Conservation (phyloP, 2,888 invertebrate genomes). For the Omphaloscelis lunosa region DNA sequence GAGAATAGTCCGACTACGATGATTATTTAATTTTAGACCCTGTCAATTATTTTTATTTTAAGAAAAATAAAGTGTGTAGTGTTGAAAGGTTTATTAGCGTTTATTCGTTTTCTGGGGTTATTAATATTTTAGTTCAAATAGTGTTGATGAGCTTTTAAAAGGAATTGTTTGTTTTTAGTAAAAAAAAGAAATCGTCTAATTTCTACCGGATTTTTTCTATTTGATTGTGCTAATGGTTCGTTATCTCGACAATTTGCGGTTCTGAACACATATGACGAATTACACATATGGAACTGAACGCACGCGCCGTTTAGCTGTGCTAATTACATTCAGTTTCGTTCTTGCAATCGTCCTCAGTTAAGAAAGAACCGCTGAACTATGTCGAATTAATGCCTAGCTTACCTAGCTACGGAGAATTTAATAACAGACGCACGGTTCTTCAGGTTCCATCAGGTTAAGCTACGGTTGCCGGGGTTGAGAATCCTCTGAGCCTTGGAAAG, state of each 20-base stretch:
- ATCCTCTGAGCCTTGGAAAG: too few species aligned
- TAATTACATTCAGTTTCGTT: not conserved
- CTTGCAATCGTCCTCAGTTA: not conserved
- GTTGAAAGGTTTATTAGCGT: not conserved
- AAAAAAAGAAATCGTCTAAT: too few species aligned
- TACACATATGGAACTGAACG: too few species aligned
- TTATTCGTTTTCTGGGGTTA: not conserved
- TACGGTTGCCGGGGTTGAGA: too few species aligned
- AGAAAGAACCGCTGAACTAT: too few species aligned
- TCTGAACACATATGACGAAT: too few species aligned
- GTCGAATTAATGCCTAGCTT: not conserved
- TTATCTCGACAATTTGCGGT: not conserved
- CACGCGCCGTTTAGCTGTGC: not conserved
- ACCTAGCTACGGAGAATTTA: too few species aligned
- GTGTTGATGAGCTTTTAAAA: not conserved
- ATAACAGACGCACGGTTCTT: too few species aligned
- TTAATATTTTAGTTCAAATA: constrained; percentile 5
- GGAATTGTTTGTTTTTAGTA: not conserved
- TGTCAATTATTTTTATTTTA: not conserved
- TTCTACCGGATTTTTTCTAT: too few species aligned
- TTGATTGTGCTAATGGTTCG: too few species aligned
- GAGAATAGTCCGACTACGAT: not conserved
- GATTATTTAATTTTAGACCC: constrained; percentile 12
- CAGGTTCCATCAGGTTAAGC: too few species aligned
- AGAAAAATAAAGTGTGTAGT: not conserved